These are phyloP conservation scores for Argyresthia albistria DNA, from an alignment of 2,888 invertebrate genomes.

Conservation along the genomic window DNA sequence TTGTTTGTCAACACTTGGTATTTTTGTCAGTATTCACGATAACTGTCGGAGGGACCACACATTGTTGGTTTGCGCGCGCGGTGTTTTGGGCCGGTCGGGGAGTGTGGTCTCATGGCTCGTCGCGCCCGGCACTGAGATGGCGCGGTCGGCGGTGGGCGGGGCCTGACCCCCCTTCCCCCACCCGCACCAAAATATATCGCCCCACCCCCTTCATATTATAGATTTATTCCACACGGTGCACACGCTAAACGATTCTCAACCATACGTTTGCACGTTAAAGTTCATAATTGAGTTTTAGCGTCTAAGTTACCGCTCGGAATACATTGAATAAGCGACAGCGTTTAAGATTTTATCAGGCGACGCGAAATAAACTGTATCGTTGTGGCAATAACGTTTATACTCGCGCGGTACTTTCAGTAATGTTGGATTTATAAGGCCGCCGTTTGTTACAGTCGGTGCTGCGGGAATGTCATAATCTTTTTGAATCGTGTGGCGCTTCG, in stretches of 20 bases:
- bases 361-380: conserved; percentile 37
- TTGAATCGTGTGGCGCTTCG: conserved; percentile 60
- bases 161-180: conserved; percentile 45
- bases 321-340: conserved; percentile 63
- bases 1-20: too few relatives aligned
- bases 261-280: conserved; percentile 56
- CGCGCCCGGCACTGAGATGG: conserved; percentile 59
- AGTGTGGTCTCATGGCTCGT: conserved; percentile 30
- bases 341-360: conserved; percentile 26
- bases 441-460: conserved; percentile 39
- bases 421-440: conserved; percentile 51
- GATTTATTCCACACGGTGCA: conserved; percentile 61
- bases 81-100: conserved; percentile 14
- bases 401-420: conserved; percentile 21
- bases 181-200: conserved; percentile 51
- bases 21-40: too few relatives aligned
- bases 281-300: conserved; percentile 52
- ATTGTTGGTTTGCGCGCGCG: conserved; percentile 11
- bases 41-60: conserved; percentile 8
- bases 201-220: conserved; percentile 70
- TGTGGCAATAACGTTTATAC: conserved; percentile 29
- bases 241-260: conserved; percentile 60
- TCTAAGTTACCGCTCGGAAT: conserved; percentile 61
- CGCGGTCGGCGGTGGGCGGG: conserved; percentile 51
- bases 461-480: conserved; percentile 67